A percentile compares a stretch with the other conserved stretches of the same genome.
Conservation (phyloP, 2,888 invertebrate species). For the Drosophila paranaensis region DNA sequence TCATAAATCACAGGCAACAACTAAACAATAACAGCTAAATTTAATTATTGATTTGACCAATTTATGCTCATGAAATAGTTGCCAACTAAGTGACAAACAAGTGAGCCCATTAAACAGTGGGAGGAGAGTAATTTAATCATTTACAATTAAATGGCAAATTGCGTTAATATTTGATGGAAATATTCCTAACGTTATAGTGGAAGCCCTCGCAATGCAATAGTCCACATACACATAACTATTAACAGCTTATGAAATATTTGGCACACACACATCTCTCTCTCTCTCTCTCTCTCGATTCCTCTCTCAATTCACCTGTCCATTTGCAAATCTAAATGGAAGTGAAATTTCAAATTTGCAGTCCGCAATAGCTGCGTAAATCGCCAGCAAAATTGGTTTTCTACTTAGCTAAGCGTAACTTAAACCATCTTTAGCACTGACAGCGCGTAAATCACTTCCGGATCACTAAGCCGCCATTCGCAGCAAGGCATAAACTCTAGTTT, state of each 20-base stretch:
- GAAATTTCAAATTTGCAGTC: neutral
- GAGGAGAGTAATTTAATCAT: neutral
- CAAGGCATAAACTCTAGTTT: conserved; percentile 1
- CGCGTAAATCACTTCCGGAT: conserved; percentile 27
- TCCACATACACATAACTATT: no score
- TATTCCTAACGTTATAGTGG: neutral
- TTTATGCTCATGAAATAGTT: neutral
- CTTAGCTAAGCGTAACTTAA: conserved; percentile 3
- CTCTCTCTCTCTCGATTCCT: no score
- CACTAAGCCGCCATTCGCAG: conserved; percentile 9
- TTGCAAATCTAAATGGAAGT: neutral
- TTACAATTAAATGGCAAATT: neutral
- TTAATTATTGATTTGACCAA: neutral
- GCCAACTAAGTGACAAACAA: no score
- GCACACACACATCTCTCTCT: no score
- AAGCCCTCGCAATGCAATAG: no score
- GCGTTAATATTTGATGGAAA: neutral
- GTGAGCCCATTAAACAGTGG: no score
- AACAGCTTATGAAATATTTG: no score
- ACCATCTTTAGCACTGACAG: conserved; percentile 9
- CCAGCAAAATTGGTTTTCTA: neutral
- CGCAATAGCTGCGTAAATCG: neutral
- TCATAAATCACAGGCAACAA: no score
- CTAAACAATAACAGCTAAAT: no score
- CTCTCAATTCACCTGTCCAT: neutral